Evolutionary conservation across 92 coral and sea anemone genomes (phyloP).

Genomic region (Heteractis magnifica): DNA sequence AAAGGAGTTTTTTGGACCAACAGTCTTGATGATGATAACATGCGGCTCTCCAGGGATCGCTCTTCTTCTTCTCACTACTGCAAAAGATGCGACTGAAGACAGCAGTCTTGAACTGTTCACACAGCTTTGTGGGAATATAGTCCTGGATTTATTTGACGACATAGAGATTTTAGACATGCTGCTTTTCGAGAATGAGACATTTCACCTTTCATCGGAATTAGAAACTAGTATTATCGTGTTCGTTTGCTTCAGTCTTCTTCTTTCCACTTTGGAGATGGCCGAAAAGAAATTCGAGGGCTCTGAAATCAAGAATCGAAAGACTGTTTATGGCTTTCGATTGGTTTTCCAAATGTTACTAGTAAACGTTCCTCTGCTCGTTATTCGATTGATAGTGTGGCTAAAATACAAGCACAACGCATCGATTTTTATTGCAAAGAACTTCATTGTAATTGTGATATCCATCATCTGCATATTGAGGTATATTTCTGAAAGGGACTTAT

Average conservation of each 20-base stretch:
- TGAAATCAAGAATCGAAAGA: neutral
- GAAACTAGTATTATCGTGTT: constrained; percentile 32
- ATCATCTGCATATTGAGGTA: neutral
- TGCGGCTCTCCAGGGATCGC: constrained; percentile 66
- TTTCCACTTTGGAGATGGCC: constrained; percentile 7
- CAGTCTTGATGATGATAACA: constrained; percentile 57
- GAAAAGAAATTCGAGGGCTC: neutral
- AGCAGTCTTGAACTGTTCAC: constrained; percentile 20
- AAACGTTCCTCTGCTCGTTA: constrained; percentile 5
- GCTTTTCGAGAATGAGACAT: constrained; percentile 22
- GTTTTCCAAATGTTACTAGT: neutral
- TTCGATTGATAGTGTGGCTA: constrained; percentile 24
- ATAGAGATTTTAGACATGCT: constrained; percentile 58
- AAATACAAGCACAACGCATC: constrained; percentile 17
- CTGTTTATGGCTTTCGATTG: neutral
- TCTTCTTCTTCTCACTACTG: constrained; percentile 45
- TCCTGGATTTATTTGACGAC: constrained; percentile 63
- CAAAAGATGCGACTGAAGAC: constrained; percentile 17
- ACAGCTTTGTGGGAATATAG: constrained; percentile 35
- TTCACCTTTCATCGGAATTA: neutral
- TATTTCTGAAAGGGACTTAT: neutral
- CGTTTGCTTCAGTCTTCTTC: neutral
- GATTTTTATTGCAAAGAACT: constrained; percentile 22
- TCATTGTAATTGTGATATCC: constrained; percentile 7
- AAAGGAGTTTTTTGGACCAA: constrained; percentile 59